Evolutionary conservation across 2,888 invertebrate species (phyloP).

Genomic region (Physocephala rufipes): DNA sequence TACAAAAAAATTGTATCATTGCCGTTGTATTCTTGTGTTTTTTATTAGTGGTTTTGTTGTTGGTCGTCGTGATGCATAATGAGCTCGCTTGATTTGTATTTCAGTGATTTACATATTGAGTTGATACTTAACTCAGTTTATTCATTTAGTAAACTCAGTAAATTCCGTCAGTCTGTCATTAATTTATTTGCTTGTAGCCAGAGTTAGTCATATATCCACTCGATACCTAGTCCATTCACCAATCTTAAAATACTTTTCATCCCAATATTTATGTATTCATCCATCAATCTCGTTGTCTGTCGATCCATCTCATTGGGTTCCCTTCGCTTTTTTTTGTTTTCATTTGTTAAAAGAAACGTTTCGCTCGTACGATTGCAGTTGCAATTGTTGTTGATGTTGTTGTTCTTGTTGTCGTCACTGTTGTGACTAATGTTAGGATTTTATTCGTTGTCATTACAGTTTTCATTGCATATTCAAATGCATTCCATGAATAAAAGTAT

Average conservation of each 20-base stretch:
- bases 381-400: not conserved
- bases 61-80: constrained; percentile 5
- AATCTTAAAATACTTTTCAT: too few relatives aligned
- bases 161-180: constrained; percentile 42
- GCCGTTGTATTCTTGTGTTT: too few relatives aligned
- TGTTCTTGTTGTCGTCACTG: too few relatives aligned
- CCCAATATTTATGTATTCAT: not conserved
- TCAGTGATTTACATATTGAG: constrained; percentile 31
- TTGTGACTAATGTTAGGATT: too few relatives aligned
- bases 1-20: too few relatives aligned
- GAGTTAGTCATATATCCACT: too few relatives aligned
- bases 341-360: constrained; percentile 40
- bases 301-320: not conserved
- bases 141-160: too few relatives aligned
- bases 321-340: constrained; percentile 45
- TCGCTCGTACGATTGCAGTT: constrained; percentile 39
- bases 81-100: constrained; percentile 33
- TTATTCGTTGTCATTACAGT: too few relatives aligned
- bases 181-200: too few relatives aligned
- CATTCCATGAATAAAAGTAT: constrained; percentile 12
- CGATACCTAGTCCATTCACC: too few relatives aligned
- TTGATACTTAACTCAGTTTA: constrained; percentile 8
- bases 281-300: not conserved
- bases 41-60: too few relatives aligned
- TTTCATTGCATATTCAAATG: constrained; percentile 18